Evolutionary conservation across 92 coral and sea anemone genomes (phyloP), one percentile per base, ranked within the genome.

Genomic region (Blastomussa wellsi): DNA sequence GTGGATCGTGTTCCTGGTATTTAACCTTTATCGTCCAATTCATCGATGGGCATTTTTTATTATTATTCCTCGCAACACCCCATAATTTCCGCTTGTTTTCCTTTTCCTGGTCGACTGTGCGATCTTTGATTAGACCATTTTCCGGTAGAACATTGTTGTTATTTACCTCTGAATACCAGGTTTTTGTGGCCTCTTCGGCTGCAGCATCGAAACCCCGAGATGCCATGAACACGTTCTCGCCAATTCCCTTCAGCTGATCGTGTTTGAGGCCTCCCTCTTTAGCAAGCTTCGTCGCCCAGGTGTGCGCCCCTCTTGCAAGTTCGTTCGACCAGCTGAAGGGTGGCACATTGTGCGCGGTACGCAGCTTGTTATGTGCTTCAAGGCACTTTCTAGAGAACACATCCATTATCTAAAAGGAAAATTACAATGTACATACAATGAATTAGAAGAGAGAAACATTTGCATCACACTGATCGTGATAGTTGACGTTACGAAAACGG

Each of bases 221-320:
- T 31, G 93, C 84, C 95, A 93, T 93, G 76, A 84, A 93, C 5
- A 91, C 81, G 65, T 93, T 93, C 83, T 93, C 97, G 2, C 97
- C 97, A 38, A 79, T 76, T 9, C 94, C 95, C 24, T 93, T 64
- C 53, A 91, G 93, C 33, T 72, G 81, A 74, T 87, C 91, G 73
- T 96, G 99, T 42, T 82, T 82, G 20, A 96, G 89, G 33, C 89
- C 88, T 17, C 90, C 91, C 35, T 87, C 86, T 51, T 93, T 89
- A 16, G 98, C 99, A 11, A 96, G 84, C 26, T 95, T 93, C 76
- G 89, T 89, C 20, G 99, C 99, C 93, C 98, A 96, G 29, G 65
- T 74, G 51, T 96, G 95, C 26, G 99, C 98, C 26, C 92, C 95
- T 65, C 91, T 90, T 72, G 98, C 96, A 31, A 96, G 82, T 19